Conservation (phyloP, 2,797 vertebrate genomes). For the Acropternis orthonyx region DNA sequence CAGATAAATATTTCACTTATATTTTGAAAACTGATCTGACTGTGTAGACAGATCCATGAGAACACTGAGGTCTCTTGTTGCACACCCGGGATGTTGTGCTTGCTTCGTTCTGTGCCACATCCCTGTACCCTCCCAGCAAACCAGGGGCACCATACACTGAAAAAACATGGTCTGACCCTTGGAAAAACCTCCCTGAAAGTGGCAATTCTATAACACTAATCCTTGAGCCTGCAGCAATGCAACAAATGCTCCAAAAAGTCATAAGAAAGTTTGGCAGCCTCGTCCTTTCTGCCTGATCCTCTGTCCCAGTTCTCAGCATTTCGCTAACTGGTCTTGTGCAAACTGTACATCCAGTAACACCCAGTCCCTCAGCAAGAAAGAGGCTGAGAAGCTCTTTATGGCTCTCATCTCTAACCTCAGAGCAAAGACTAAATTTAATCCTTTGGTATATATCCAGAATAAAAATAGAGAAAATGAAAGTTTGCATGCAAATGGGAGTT, state of each 20-base stretch:
- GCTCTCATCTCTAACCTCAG: background rate
- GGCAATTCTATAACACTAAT: background rate
- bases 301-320: fast-evolving
- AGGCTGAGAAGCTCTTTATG: background rate
- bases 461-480: background rate
- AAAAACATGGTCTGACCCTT: background rate
- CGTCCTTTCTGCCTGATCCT: background rate
- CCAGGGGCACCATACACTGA: fast-evolving
- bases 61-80: background rate
- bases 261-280: background rate
- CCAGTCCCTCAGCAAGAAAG: background rate
- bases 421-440: background rate
- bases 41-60: fast-evolving
- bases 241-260: fast-evolving
- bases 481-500: background rate
- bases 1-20: background rate
- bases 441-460: background rate
- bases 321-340: fast-evolving
- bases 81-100: background rate
- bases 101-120: background rate
- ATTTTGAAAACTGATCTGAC: background rate
- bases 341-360: background rate
- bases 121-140: background rate
- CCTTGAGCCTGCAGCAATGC: background rate
- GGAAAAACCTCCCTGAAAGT: background rate